These are phyloP conservation scores for Scarus forsteni DNA, from an alignment of 2,797 vertebrate species.

Conservation along the genomic window DNA sequence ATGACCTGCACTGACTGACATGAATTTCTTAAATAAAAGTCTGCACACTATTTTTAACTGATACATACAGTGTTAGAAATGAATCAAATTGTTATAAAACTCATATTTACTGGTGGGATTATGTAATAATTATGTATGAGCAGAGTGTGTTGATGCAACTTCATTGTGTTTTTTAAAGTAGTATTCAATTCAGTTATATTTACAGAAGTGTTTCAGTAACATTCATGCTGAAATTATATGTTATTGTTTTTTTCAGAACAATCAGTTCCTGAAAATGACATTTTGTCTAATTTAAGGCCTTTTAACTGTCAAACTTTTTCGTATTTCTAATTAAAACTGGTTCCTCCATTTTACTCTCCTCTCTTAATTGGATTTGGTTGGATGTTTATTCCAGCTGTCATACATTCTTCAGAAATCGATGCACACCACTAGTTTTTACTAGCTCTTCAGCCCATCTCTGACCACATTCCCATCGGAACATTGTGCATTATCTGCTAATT, in stretches of 20 bases:
- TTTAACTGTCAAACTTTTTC: too few relatives aligned
- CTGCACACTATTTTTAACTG: background rate
- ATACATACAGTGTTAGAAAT: background rate
- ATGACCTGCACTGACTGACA: background rate
- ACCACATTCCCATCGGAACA: constrained; percentile 9
- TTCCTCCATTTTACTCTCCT: background rate
- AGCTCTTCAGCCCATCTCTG: constrained; percentile 11
- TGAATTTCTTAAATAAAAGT: background rate
- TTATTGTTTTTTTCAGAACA: too few relatives aligned
- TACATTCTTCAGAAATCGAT: constrained; percentile 20
- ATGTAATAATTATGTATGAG: too few relatives aligned
- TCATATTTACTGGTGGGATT: background rate
- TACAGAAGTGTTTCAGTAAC: too few relatives aligned
- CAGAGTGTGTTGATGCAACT: too few relatives aligned
- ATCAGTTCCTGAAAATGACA: too few relatives aligned
- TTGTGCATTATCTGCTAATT: constrained; percentile 2
- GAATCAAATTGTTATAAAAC: background rate
- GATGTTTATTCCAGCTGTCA: constrained; percentile 20
- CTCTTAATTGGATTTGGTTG: constrained; percentile 29
- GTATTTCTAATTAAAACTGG: too few relatives aligned
- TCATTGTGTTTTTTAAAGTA: too few relatives aligned
- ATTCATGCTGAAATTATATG: too few relatives aligned
- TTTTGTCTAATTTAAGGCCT: too few relatives aligned
- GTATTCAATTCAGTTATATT: too few relatives aligned
- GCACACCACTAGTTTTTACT: background rate